Evolutionary conservation across 2,888 invertebrate genomes (phyloP), one percentile per base, ranked within the genome.

Genomic region (Hesperia comma): DNA sequence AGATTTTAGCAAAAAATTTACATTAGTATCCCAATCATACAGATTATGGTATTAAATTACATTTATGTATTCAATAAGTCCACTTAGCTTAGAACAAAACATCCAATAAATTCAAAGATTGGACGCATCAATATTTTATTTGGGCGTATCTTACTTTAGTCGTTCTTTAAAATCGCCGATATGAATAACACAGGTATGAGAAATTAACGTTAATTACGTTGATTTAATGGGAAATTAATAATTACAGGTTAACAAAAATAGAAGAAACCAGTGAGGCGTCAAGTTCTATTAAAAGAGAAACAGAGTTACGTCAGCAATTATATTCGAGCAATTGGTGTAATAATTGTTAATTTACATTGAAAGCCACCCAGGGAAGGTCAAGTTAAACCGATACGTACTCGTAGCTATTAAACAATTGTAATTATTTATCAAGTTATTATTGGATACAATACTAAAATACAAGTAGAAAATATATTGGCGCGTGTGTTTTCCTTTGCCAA

Each of bases 291-390:
- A 55, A 67, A 67, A 62, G 67, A 67, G 61, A 67, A 67, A 57
- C 67, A 61, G 49, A 40, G 41, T 67, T 64, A 69, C 70, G 70
- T 71, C 69, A 68, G 53, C 57, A 63, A 68, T 62, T 62, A 62
- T 68, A 63, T 63, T 33, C 58, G 32, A 66, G 21, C 64, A 63
- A 67, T 63, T 68, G 61, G 68, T 68, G 53, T 68, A 54, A 68
- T 63, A 79, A 79, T 81, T 74, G 72, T 69, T 75, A 73, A 83
- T 79, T 82, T 81, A 79, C 79, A 84, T 83, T 84, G 77, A 79
- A 81, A 82, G 82, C 74, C 76, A 76, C 79, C 78, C 69, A 75
- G 71, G 69, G 72, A 77, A 79, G 79, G 77, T 74, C 77, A 72
- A 75, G 70, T 73, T 75, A 71, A 73, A 69, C 63, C 49, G 63